Percentiles rank a stretch among this genome's conserved stretches.
These are phyloP conservation scores for Syngnathoides biaculeatus DNA, from an alignment of 2,113 vertebrate species.

Conservation along the genomic window DNA sequence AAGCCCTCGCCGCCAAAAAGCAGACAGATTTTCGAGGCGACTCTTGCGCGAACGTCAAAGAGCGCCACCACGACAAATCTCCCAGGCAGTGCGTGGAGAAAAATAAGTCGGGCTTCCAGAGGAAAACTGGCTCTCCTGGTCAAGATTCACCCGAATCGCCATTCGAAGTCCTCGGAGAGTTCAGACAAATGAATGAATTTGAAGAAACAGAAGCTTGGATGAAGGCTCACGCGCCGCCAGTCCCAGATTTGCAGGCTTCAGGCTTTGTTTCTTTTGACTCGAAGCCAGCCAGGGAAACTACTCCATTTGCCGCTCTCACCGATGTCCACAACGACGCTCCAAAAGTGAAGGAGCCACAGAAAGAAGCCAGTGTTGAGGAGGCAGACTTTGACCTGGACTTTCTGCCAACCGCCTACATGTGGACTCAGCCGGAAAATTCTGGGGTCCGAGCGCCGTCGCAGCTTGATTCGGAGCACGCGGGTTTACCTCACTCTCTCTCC, in stretches of 20 bases:
- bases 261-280: constrained; percentile 39
- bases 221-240: constrained; percentile 72
- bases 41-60: constrained; percentile 52
- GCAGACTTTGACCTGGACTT: constrained; percentile 72
- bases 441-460: constrained; percentile 25
- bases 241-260: constrained; percentile 64
- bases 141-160: constrained; percentile 83
- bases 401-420: constrained; percentile 75
- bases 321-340: constrained; percentile 61
- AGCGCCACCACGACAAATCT: constrained; percentile 63
- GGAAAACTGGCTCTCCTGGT: constrained; percentile 45
- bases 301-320: constrained; percentile 53
- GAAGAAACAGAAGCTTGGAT: constrained; percentile 75
- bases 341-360: constrained; percentile 33
- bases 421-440: constrained; percentile 67
- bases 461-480: constrained; percentile 18
- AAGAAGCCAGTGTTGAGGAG: constrained; percentile 56
- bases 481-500: constrained; percentile 44
- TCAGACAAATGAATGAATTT: constrained; percentile 70
- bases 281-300: constrained; percentile 46
- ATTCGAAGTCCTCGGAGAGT: constrained; percentile 82
- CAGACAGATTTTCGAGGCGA: constrained; percentile 67
- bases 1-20: constrained; percentile 64
- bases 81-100: constrained; percentile 4
- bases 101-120: constrained; percentile 34